Evolutionary conservation across 2,888 invertebrate species (phyloP).

Genomic region (Fragum sueziense): DNA sequence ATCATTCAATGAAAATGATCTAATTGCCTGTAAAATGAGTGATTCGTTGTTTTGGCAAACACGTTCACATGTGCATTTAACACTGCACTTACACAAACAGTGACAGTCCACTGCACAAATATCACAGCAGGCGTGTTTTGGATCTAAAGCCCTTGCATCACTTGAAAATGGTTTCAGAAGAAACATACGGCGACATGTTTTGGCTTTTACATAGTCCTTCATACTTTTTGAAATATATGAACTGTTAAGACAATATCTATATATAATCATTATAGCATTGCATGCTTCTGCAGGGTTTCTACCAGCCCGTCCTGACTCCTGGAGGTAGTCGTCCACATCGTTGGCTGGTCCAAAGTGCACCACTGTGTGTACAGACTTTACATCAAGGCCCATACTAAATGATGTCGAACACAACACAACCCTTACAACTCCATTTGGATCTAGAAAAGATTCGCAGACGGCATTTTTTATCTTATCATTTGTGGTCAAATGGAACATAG

Average conservation of each 20-base stretch:
- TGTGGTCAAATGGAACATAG: conserved; percentile 39
- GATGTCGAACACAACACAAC: conserved; percentile 47
- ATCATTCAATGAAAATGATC: no score
- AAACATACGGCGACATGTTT: no score
- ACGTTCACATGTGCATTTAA: no score
- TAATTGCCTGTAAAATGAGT: no score
- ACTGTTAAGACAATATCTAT: conserved; percentile 30
- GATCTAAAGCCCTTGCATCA: no score
- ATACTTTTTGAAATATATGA: conserved; percentile 29
- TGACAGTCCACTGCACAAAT: no score
- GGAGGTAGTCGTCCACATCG: conserved; percentile 35
- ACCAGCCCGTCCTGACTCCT: conserved; percentile 42
- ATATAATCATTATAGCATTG: conserved; percentile 34
- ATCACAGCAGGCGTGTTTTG: no score
- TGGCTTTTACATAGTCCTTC: conserved; percentile 27
- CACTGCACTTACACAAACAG: no score
- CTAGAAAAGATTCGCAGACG: conserved; percentile 24
- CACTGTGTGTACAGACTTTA: conserved; percentile 35
- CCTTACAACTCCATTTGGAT: conserved; percentile 21
- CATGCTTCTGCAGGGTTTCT: conserved; percentile 12
- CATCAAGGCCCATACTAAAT: conserved; percentile 48
- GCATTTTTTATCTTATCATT: conserved; percentile 25
- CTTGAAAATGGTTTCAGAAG: no score
- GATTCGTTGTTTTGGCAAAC: no score
- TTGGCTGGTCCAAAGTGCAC: conserved; percentile 39